Percentiles rank a stretch among this genome's conserved stretches.
These are phyloP conservation scores for Rhimphoctona megacephalus DNA, from an alignment of 2,888 invertebrate genomes.

Conservation along the genomic window DNA sequence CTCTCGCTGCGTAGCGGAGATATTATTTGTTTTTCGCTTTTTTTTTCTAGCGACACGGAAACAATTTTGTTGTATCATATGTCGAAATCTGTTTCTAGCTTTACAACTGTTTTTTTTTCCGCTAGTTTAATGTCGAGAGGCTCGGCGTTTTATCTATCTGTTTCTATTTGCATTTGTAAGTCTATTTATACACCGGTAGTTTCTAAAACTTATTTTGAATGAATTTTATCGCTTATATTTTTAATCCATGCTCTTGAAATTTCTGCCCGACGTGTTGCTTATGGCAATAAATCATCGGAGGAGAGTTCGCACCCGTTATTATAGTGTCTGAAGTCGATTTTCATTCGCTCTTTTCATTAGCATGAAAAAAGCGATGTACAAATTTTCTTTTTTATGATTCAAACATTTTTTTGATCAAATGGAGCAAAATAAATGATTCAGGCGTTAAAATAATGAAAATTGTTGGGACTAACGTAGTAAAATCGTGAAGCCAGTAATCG, in stretches of 20 bases:
- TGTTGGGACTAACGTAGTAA: too few relatives aligned
- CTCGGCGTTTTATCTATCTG: neutral
- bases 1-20: conserved; percentile 6
- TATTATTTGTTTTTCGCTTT: neutral
- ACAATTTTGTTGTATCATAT: neutral
- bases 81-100: neutral
- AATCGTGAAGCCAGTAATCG: too few relatives aligned
- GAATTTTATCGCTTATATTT: conserved; percentile 4
- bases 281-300: conserved; percentile 17
- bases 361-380: neutral
- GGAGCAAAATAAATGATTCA: neutral
- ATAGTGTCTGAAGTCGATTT: neutral
- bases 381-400: neutral
- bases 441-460: neutral
- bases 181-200: conserved; percentile 13
- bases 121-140: neutral
- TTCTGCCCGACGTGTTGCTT: neutral
- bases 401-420: neutral
- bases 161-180: neutral
- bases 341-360: neutral
- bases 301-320: neutral
- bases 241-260: conserved; percentile 1
- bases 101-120: conserved; percentile 16
- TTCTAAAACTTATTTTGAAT: conserved; percentile 1
- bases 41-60: neutral